Evolutionary conservation across 2,888 invertebrate genomes (phyloP), one percentile per base, ranked within the genome.

Genomic region (Eupithecia insigniata): DNA sequence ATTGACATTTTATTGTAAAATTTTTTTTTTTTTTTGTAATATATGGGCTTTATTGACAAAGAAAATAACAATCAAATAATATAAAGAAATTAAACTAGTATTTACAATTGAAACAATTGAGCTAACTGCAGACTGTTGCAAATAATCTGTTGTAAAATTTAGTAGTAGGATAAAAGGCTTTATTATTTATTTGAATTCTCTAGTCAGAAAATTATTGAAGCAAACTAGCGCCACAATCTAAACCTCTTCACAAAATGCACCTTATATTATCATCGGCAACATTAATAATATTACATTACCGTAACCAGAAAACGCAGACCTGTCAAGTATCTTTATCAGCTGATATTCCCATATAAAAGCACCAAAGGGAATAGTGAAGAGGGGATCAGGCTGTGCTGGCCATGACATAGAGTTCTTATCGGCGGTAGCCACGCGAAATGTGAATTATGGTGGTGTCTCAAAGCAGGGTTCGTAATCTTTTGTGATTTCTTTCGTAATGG

Each of bases 401-500:
- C 69, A 58, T 65, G 60, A 58, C 28, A 62, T 66, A 65, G 58
- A 46, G 28, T n/a, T 36, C 61, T 71, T 88, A 90, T 88, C 83
- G 85, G 82, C 74, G 65, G 83, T 86, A 86, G 87, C 84, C 92
- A 92, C 90, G 92, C 92, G 81, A 92, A 88, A 80, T 76, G 85
- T 87, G 90, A 91, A 92, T 92, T 92, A 92, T 88, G 89, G 87
- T 81, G 80, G 84, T 84, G 82, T 86, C 83, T 83, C 82, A 81
- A 85, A 77, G 85, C 58, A 32, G 61, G n/a, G 84, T 82, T 83
- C 72, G 75, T 78, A 76, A 82, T 81, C 82, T 84, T 83, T 84
- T 84, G 82, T 85, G 80, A 80, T 85, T 83, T 84, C 76, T 79
- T 78, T 76, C 58, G 77, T 83, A 81, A 74, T 72, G 73, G 76